Evolutionary conservation across 2,113 vertebrate species (phyloP).

Genomic region (Vireo altiloquus): DNA sequence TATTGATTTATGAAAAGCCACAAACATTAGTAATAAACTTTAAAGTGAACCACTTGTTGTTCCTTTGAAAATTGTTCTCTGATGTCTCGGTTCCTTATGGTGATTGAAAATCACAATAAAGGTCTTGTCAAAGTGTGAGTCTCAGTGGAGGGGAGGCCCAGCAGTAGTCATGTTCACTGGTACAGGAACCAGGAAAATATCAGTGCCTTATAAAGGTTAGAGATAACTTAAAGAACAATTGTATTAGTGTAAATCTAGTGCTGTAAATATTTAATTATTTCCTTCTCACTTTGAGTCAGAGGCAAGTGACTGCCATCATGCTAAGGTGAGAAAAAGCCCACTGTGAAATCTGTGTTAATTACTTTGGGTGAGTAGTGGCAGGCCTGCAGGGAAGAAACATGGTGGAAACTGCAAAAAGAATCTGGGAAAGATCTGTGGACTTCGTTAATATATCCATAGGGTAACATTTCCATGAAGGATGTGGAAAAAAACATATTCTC

Average conservation of each 20-base stretch:
- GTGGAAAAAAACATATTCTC: not conserved
- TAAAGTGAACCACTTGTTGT: not conserved
- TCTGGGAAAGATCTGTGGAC: not conserved
- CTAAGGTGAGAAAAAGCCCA: not conserved
- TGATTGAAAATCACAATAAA: not conserved
- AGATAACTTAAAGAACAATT: not conserved
- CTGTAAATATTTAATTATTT: not conserved
- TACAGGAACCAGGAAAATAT: not conserved
- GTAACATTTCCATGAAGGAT: not conserved
- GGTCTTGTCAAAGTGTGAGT: not conserved
- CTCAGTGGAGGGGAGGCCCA: not conserved
- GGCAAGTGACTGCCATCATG: not conserved
- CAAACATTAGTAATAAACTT: not conserved
- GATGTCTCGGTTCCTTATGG: not conserved
- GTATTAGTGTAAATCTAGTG: not conserved
- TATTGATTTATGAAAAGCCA: not conserved
- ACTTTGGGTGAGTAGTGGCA: not conserved
- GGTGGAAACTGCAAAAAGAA: not conserved
- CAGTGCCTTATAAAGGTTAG: not conserved
- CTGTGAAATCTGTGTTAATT: not conserved
- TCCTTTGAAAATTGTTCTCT: not conserved
- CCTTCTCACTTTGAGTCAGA: not conserved
- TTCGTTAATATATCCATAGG: not conserved
- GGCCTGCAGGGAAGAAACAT: not conserved
- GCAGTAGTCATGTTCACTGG: not conserved